Conservation (phyloP, 2,797 vertebrate genomes). For the Rhinoraja longicauda region DNA sequence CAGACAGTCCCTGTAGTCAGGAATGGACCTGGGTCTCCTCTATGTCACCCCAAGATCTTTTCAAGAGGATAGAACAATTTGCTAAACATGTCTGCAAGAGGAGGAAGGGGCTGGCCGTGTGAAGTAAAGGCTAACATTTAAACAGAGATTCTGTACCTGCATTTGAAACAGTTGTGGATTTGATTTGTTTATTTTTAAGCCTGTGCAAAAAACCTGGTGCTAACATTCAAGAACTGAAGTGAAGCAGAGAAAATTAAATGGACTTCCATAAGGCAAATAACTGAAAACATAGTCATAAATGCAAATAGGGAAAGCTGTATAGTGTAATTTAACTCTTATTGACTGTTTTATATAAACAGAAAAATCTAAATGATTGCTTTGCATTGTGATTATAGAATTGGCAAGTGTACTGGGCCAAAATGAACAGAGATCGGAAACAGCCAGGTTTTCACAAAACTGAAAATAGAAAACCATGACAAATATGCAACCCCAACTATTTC, state of each 20-base stretch:
- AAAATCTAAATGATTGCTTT: too few species aligned
- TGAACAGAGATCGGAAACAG: too few species aligned
- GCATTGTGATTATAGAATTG: too few species aligned
- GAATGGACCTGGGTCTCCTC: too few species aligned
- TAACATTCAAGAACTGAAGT: neutral
- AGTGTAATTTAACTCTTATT: too few species aligned
- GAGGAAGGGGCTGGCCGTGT: neutral
- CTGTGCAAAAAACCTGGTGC: neutral
- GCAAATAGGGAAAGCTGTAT: too few species aligned
- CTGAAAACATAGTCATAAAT: neutral
- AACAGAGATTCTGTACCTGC: neutral
- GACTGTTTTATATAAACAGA: too few species aligned
- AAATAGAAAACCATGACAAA: too few species aligned
- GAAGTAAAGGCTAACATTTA: neutral
- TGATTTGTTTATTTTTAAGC: neutral
- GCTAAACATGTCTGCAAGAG: neutral
- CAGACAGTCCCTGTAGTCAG: too few species aligned
- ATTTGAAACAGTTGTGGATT: neutral
- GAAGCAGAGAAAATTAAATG: neutral
- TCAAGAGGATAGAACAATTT: neutral
- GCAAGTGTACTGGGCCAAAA: too few species aligned
- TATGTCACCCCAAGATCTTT: neutral
- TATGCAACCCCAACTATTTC: too few species aligned
- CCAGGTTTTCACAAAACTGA: too few species aligned
- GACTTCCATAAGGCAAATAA: neutral